Conservation (phyloP, 2,113 vertebrate species). For the Hippocampus abdominalis region DNA sequence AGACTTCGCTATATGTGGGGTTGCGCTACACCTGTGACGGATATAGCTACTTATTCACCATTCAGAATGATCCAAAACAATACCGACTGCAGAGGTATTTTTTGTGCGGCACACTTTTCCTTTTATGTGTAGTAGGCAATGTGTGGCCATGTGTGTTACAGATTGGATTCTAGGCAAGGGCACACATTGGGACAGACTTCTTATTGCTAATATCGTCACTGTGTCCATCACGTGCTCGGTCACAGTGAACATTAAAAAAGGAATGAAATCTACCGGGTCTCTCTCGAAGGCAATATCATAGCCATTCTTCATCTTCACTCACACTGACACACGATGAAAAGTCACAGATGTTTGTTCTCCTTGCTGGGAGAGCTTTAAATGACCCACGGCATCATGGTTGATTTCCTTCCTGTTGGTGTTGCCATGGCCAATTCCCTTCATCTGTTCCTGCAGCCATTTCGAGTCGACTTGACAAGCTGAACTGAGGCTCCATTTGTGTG, state of each 20-base stretch:
- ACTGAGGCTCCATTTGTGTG: slow-evolving; percentile 23
- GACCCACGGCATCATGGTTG: slow-evolving; percentile 47
- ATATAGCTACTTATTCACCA: neutral
- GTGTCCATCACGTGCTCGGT: slow-evolving; percentile 43
- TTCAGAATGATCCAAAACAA: neutral
- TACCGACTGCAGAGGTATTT: neutral
- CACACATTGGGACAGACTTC: slow-evolving; percentile 25
- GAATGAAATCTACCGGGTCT: slow-evolving; percentile 45
- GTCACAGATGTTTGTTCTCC: slow-evolving; percentile 31
- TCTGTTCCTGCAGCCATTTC: slow-evolving; percentile 21
- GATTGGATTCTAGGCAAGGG: slow-evolving; percentile 40
- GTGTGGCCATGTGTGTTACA: slow-evolving; percentile 7
- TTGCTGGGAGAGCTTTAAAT: slow-evolving; percentile 46
- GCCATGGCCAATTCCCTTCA: slow-evolving; percentile 38
- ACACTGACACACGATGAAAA: slow-evolving; percentile 29
- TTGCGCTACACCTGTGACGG: neutral
- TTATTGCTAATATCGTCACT: slow-evolving; percentile 29
- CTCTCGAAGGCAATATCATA: slow-evolving; percentile 13
- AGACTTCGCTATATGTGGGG: neutral
- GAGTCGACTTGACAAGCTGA: slow-evolving; percentile 38
- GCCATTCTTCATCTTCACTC: slow-evolving; percentile 48
- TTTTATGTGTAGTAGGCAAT: neutral
- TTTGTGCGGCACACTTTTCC: slow-evolving; percentile 4
- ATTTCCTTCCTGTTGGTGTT: slow-evolving; percentile 50
- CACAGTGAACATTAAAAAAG: slow-evolving; percentile 46